Base-by-base conservation (phyloP, 2,113 vertebrate genomes). In the Coptodon rendalli region DNA sequence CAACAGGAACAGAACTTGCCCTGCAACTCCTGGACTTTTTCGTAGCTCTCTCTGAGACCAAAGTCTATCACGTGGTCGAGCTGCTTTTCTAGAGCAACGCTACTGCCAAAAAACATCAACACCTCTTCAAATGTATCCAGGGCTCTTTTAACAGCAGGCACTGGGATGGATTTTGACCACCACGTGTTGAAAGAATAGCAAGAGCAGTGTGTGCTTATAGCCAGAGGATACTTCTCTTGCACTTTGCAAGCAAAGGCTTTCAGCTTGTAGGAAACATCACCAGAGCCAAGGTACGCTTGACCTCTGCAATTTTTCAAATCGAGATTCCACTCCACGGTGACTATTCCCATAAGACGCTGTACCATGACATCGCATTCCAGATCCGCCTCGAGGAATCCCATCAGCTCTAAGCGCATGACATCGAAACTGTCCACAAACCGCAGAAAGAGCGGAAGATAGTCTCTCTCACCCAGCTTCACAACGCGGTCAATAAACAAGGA, bases 271-370 rank as follows among this genome's bases (percentile, higher is more conserved):
- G 97, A 97, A 86, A 98, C 97, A 1, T 97, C 97, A 3, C 98
- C 98, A 6, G 98, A 98, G 22, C 98, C 97, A 0, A 98, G 94
- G 87, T 99, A 99, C 43, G 98, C 98, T 90, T 99, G 98, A 36
- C 98, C 99, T 85, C 98, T 95, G 88, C 98, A 99, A 93, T 98
- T 97, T 9, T 97, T 98, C 94, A 99, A 97, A 92, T 99, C 97
- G 2, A 99, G 95, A 9, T 86, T 95, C 98, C 98, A 99, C 40
- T 98, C 98, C 19, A 97, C 96, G 0, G 97, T 98, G 45, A 99
- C 94, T 1, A 97, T 96, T 1, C 97, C 90, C 2, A 97, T 93
- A 22, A 99, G 97, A 61, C 96, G 97, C 22, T 97, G 96, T 2
- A 97, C 96, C 96, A 99, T 95, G 2, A 57, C 31, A 6, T 97